These are phyloP conservation scores for Rallus limicola DNA, from an alignment of 2,113 vertebrate species.

Conservation along the genomic window DNA sequence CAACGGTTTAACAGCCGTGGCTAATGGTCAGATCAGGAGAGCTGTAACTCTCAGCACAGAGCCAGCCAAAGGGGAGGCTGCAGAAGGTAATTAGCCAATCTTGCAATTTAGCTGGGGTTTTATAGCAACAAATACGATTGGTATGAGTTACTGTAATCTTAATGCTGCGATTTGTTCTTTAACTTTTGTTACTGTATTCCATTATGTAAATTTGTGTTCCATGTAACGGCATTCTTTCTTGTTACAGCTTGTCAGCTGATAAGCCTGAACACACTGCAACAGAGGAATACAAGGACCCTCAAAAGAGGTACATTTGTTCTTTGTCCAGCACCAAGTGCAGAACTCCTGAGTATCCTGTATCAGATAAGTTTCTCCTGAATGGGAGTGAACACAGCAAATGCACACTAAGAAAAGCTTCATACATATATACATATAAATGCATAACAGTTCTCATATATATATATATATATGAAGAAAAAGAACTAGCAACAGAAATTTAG, in stretches of 20 bases:
- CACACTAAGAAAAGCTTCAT: background rate
- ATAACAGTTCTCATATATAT: too few species aligned
- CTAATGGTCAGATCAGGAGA: constrained; percentile 11
- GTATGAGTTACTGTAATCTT: background rate
- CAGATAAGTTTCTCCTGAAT: background rate
- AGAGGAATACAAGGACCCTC: background rate
- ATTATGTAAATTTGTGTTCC: background rate
- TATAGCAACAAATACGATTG: background rate
- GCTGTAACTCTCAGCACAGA: background rate
- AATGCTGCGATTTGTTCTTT: background rate
- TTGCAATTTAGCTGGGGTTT: background rate
- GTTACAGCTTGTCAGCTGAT: background rate
- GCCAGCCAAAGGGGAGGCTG: constrained; percentile 6
- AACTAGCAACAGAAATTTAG: background rate
- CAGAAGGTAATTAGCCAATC: background rate
- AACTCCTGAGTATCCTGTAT: background rate
- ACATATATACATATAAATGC: too few species aligned
- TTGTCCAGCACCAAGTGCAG: background rate
- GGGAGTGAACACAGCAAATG: background rate
- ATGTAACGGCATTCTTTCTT: background rate
- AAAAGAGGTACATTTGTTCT: background rate
- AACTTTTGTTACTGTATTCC: background rate
- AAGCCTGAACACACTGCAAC: background rate
- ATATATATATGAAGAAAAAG: background rate
- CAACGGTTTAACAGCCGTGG: background rate